phyloP scores from a whole-genome alignment of 2,797 vertebrate species.

The Cryptoprocta ferox region DNA sequence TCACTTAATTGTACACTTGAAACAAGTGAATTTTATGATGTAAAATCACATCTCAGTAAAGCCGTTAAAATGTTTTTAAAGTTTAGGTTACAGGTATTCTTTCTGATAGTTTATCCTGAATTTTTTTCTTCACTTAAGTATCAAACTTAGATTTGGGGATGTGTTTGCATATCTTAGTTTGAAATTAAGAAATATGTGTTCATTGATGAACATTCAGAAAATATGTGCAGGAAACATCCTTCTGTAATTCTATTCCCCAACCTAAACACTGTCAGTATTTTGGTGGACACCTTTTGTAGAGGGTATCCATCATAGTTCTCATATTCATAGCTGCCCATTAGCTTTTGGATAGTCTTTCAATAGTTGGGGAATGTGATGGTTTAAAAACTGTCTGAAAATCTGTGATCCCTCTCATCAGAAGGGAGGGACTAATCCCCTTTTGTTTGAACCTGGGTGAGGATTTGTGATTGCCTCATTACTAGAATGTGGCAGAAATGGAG shows the following conservation, averaged over 20 bases:
- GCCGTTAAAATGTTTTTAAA: neutral
- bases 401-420: neutral
- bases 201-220: slow-evolving; percentile 20
- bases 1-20: neutral
- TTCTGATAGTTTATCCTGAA: neutral
- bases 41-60: neutral
- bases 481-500: neutral
- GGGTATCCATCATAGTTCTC: neutral
- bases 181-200: neutral
- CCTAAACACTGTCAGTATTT: neutral
- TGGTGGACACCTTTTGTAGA: neutral
- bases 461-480: neutral
- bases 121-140: neutral
- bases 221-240: neutral
- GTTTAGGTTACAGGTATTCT: neutral
- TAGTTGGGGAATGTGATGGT: neutral
- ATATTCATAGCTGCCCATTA: neutral
- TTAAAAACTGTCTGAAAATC: neutral
- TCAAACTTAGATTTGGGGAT: neutral
- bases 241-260: neutral
- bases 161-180: neutral
- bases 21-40: neutral
- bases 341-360: slow-evolving; percentile 13
- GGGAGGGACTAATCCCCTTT: neutral
- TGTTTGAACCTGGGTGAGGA: neutral